Conservation (phyloP, 2,888 invertebrate genomes). For the Heteromyza rotundicornis region DNA sequence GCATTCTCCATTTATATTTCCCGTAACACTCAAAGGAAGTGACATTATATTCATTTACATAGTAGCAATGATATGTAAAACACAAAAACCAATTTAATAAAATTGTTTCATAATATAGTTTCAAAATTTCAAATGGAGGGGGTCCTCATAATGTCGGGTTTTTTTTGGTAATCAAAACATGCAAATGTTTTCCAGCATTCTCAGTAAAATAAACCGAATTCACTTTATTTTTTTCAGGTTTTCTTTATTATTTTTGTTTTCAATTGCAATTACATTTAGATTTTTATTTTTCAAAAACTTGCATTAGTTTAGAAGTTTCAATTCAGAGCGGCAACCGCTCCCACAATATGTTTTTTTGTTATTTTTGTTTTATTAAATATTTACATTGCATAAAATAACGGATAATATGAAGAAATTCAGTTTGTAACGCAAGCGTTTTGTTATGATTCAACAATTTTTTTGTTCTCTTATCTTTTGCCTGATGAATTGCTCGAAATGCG, state of each 20-base stretch:
- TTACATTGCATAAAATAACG: conserved; percentile 2
- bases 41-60: background rate
- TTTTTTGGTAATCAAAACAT: background rate
- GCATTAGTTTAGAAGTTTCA: background rate
- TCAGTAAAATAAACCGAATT: background rate
- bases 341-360: background rate
- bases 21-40: no score
- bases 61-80: no score
- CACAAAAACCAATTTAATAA: no score
- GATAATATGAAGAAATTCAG: background rate
- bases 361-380: background rate
- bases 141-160: no score
- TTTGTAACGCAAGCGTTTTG: background rate
- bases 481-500: no score
- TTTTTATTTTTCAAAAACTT: background rate
- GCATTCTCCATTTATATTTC: no score
- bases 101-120: no score
- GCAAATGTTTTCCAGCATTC: background rate
- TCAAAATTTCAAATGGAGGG: no score
- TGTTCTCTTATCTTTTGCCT: no score
- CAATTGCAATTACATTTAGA: background rate
- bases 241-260: background rate
- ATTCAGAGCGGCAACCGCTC: no score
- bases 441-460: background rate
- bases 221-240: no score